Conservation (phyloP, 2,888 invertebrate genomes). For the Anodontia alba region DNA sequence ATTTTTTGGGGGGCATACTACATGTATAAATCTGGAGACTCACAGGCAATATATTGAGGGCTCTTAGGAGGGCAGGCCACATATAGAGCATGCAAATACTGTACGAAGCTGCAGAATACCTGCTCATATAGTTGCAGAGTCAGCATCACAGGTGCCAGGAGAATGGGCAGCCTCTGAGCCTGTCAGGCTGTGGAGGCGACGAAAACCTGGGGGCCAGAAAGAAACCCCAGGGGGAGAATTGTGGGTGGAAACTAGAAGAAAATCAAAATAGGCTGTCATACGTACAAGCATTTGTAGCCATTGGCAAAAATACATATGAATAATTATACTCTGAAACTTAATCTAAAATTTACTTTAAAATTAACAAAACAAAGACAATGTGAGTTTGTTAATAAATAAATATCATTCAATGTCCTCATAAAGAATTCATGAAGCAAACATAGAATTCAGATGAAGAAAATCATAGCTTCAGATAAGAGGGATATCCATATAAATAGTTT, state of each 20-base stretch:
- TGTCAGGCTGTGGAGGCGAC: conserved; percentile 65
- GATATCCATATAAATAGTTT: too few species aligned
- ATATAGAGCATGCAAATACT: not conserved
- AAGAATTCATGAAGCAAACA: too few species aligned
- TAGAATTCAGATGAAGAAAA: too few species aligned
- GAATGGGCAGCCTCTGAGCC: conserved; percentile 43
- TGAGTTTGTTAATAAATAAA: too few species aligned
- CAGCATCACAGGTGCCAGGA: not conserved
- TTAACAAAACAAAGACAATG: too few species aligned
- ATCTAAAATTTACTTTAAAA: too few species aligned
- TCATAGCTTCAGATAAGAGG: too few species aligned
- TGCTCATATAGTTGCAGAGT: not conserved
- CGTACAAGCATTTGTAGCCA: not conserved
- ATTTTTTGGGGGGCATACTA: too few species aligned
- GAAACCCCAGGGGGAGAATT: conserved; percentile 67
- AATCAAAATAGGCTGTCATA: not conserved
- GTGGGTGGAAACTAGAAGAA: conserved; percentile 67
- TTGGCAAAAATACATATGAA: too few species aligned
- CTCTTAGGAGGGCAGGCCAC: not conserved
- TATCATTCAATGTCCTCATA: too few species aligned
- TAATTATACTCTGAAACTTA: too few species aligned
- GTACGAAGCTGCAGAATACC: not conserved
- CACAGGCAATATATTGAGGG: not conserved
- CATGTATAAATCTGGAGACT: not conserved
- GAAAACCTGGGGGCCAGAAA: conserved; percentile 74